Evolutionary conservation across 2,113 vertebrate species (phyloP), one percentile per base, ranked within the genome.

Genomic region (Cyanistes caeruleus): DNA sequence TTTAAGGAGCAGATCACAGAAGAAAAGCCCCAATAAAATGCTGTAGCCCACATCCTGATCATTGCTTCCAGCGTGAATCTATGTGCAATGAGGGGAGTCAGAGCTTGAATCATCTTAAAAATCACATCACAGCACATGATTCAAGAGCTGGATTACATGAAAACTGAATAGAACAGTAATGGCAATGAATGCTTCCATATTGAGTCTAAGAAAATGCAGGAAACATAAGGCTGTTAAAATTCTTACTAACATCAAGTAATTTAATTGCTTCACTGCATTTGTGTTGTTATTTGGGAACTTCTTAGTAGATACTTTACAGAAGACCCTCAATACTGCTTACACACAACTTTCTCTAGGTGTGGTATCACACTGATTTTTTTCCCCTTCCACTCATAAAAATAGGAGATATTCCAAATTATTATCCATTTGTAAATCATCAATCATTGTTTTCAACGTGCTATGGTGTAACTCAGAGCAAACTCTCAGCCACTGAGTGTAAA

Each of bases 31-130:
- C 39, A 24, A 0, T 12, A 8, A 10, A 39, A 33, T 12, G 35
- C 53, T 85, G 82, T 79, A 72, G 52, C 62, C 49, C 7, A 1
- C 33, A 48, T 48, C 25, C 10, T 13, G 27, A 22, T 63, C 39
- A 8, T 7, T 59, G 59, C 43, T 67, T 81, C 48, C 30, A 51
- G 60, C 6, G 1, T 19, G 37, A 69, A 19, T 17, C 44, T 73
- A 0, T 0, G 1, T 33, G 41, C 52, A 49, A 3, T 2, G 11
- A 22, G 35, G 44, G 25, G 55, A 68, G 22, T 44, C 28, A 52
- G 14, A 62, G 31, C 51, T 60, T 67, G 41, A 75, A 39, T 67
- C 41, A 25, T 37, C 78, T 55, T 24, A 82, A 48, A 89, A 81
- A 72, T 60, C 22, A 24, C 28, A 43, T 1, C n/a, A 60, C n/a